A percentile compares a stretch with the other conserved stretches of the same genome.
Evolutionary conservation across 2,797 vertebrate species (phyloP).

Genomic region (Gymnopithys bicolor): DNA sequence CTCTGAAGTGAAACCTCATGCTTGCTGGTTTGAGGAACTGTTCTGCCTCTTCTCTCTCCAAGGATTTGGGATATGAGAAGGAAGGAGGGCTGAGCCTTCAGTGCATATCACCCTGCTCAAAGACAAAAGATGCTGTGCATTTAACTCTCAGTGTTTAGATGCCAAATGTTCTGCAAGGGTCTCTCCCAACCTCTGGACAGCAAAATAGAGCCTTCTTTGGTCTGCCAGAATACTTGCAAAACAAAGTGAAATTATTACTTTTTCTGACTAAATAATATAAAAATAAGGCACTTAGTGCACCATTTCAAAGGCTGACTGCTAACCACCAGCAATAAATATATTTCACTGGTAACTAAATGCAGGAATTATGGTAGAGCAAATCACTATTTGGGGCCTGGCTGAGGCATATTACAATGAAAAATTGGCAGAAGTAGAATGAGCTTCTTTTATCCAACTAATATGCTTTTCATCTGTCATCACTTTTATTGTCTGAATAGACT

Average conservation of each 20-base stretch:
- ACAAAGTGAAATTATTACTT: slow-evolving; percentile 60
- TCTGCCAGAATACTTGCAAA: slow-evolving; percentile 49
- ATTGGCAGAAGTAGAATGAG: slow-evolving; percentile 23
- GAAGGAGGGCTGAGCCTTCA: background rate
- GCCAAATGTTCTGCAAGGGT: background rate
- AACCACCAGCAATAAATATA: slow-evolving; percentile 60
- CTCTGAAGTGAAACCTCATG: background rate
- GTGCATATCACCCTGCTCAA: background rate
- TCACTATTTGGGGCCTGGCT: slow-evolving; percentile 47
- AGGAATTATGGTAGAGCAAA: slow-evolving; percentile 60
- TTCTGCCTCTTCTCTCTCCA: background rate
- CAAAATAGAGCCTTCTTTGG: background rate
- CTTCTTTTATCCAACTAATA: slow-evolving; percentile 3
- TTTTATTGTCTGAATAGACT: slow-evolving; percentile 18
- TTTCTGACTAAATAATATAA: slow-evolving; percentile 32
- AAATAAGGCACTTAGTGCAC: slow-evolving; percentile 9
- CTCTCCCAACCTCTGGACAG: background rate
- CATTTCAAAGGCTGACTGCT: slow-evolving; percentile 67
- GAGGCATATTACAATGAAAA: slow-evolving; percentile 17
- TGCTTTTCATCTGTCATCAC: background rate
- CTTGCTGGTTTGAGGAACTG: background rate
- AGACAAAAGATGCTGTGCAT: background rate
- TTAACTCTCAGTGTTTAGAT: background rate
- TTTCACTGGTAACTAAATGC: slow-evolving; percentile 48
- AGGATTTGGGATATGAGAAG: background rate